A percentile compares a stretch with the other conserved stretches of the same genome.
These are phyloP conservation scores for Tenthredo mesomela DNA, from an alignment of 2,888 invertebrate genomes.

Conservation along the genomic window DNA sequence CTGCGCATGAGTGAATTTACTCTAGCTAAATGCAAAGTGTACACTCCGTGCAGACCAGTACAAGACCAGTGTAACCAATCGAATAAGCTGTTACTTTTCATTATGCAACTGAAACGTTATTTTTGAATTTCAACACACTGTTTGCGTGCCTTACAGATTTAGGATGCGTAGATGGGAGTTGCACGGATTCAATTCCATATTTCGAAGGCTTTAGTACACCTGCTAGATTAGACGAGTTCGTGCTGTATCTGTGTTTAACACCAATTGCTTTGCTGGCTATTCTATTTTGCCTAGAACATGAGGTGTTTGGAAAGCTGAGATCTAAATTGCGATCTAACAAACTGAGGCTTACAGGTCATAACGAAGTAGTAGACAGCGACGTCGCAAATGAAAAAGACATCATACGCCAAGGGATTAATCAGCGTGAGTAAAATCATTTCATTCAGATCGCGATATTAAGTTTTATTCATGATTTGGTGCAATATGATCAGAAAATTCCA, in stretches of 20 bases:
- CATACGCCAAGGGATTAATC: conserved; percentile 67
- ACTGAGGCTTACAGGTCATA: neutral
- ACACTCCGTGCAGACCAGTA: neutral
- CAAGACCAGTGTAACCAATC: conserved; percentile 62
- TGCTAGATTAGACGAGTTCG: conserved; percentile 61
- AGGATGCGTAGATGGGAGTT: conserved; percentile 67
- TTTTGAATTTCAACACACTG: no score
- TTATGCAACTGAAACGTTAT: neutral
- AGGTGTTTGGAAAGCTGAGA: conserved; percentile 79
- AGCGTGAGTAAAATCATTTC: conserved; percentile 58
- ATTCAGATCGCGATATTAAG: neutral
- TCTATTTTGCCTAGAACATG: conserved; percentile 84
- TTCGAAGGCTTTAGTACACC: conserved; percentile 63
- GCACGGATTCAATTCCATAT: conserved; percentile 67
- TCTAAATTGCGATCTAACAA: conserved; percentile 64
- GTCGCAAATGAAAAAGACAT: conserved; percentile 70
- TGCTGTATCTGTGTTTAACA: conserved; percentile 66
- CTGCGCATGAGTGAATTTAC: neutral
- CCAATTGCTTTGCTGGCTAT: conserved; percentile 81
- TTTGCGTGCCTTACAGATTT: conserved; percentile 65
- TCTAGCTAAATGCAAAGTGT: neutral
- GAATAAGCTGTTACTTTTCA: neutral
- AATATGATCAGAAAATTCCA: neutral
- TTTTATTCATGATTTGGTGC: neutral
- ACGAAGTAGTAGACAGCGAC: conserved; percentile 67